Conservation (phyloP, 1,140 invertebrate species). For the Panulirus ornatus region DNA sequence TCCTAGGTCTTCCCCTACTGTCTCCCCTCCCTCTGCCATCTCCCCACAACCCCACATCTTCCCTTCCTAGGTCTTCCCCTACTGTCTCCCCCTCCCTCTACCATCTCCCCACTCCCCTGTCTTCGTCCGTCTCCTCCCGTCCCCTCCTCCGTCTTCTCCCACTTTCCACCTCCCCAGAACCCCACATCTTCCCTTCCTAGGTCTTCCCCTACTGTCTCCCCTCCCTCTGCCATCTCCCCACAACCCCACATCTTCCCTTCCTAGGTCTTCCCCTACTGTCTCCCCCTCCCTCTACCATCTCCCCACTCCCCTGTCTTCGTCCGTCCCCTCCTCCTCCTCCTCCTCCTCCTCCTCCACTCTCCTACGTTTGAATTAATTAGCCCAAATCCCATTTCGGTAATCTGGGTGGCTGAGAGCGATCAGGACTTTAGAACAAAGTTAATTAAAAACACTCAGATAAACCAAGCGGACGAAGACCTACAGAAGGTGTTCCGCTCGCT, state of each 20-base stretch:
- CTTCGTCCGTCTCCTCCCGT: neutral
- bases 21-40: neutral
- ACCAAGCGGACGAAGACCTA: conserved; percentile 30
- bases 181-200: neutral
- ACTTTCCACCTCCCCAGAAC: neutral
- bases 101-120: neutral
- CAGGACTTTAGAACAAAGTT: conserved; percentile 62
- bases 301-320: neutral
- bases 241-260: neutral
- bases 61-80: neutral
- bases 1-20: neutral
- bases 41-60: neutral
- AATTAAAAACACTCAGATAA: conserved; percentile 65
- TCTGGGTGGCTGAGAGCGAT: conserved; percentile 57
- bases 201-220: neutral
- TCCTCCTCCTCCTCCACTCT: neutral
- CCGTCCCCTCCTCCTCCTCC: neutral
- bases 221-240: neutral
- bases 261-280: neutral
- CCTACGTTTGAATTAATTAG: conserved; percentile 60
- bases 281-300: neutral
- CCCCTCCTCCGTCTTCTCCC: neutral
- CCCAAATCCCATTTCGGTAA: conserved; percentile 58
- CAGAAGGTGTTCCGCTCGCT: conserved; percentile 16
- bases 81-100: neutral